These are phyloP conservation scores for Ameiurus melas DNA, from an alignment of 2,113 vertebrate genomes.

Conservation along the genomic window DNA sequence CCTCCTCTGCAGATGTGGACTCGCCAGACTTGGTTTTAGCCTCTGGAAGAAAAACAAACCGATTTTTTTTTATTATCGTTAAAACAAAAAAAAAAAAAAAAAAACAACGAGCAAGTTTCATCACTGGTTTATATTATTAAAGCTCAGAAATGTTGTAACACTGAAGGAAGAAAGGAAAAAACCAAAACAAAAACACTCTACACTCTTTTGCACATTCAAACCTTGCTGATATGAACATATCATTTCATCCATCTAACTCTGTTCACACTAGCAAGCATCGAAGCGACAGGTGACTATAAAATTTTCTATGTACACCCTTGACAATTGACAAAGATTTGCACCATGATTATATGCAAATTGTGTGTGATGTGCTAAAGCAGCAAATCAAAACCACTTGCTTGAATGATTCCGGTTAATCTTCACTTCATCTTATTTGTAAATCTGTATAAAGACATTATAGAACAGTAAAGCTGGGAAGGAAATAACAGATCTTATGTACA, in stretches of 20 bases:
- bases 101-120: background rate
- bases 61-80: no score
- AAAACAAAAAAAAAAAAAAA: background rate
- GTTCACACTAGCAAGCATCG: background rate
- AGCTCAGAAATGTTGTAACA: background rate
- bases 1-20: conserved; percentile 82
- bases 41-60: conserved; percentile 59
- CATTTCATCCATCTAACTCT: background rate
- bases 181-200: background rate
- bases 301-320: background rate
- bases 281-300: background rate
- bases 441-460: background rate
- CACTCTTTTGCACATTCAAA: background rate
- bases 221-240: background rate
- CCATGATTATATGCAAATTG: background rate
- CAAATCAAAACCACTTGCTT: no score
- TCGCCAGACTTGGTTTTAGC: conserved; percentile 83
- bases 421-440: background rate
- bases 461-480: background rate
- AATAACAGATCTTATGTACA: background rate
- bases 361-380: background rate
- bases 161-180: no score
- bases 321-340: background rate
- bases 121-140: background rate
- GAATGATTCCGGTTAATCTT: background rate